A percentile compares a stretch with the other conserved stretches of the same genome.
Evolutionary conservation across 2,797 vertebrate species (phyloP).

Genomic region (Carduelis carduelis): DNA sequence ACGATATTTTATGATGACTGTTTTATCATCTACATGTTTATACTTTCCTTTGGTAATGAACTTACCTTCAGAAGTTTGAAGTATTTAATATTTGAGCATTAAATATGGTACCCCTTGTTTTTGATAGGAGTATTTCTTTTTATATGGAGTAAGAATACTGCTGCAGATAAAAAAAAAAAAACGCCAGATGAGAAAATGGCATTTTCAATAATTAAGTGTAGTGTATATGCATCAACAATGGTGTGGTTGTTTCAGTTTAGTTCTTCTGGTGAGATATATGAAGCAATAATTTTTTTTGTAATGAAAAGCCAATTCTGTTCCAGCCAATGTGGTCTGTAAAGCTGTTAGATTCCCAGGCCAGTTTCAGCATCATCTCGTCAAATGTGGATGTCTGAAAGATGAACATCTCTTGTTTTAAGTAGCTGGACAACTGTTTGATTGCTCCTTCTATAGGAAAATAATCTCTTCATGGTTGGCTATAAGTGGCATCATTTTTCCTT

Average conservation of each 20-base stretch:
- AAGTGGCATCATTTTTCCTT: constrained; percentile 64
- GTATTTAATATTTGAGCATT: background rate
- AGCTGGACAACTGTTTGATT: constrained; percentile 59
- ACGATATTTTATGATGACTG: constrained; percentile 20
- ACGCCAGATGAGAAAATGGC: background rate
- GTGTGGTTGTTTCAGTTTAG: background rate
- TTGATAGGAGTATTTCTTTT: background rate
- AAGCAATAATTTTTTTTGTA: background rate
- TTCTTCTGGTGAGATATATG: background rate
- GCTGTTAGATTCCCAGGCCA: background rate
- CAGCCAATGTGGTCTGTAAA: background rate
- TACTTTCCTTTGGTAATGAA: constrained; percentile 26
- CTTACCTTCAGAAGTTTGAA: constrained; percentile 23
- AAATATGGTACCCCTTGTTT: background rate
- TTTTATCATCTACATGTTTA: constrained; percentile 54
- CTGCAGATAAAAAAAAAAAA: background rate
- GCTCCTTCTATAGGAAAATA: constrained; percentile 53
- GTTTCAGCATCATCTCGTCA: constrained; percentile 9
- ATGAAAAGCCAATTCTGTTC: background rate
- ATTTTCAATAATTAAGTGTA: background rate
- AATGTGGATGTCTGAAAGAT: background rate
- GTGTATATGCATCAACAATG: background rate
- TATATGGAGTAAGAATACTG: background rate
- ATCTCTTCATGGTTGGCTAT: constrained; percentile 39
- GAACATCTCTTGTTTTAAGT: constrained; percentile 44